Evolutionary conservation across 2,113 vertebrate genomes (phyloP), one percentile per base, ranked within the genome.

Genomic region (Sinocyclocheilus anophthalmus): DNA sequence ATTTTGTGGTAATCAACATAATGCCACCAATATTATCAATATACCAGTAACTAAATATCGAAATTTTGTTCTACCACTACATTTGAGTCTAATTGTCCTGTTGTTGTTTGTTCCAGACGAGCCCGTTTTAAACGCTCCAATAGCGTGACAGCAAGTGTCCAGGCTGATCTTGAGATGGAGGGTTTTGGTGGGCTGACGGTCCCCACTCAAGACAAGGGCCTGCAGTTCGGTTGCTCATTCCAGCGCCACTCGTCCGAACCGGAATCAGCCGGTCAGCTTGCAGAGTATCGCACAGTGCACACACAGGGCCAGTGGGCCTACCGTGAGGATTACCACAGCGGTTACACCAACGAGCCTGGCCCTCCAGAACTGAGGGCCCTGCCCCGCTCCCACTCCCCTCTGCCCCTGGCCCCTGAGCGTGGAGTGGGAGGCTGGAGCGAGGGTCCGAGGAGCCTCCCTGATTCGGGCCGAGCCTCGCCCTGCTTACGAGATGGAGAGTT

Each of bases 71-170:
- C 13, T 50, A 76, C 42, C 7, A 9, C 42, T 42, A 42, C 9
- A 55, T 26, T 33, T 77, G 24, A 78, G 76, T 78, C 4, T 22
- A 22, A 55, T 63, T 37, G 2, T 53, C 26, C 79, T 87, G 2
- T 61, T 72, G 59, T 48, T 84, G 76, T 83, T 85, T 86, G 65
- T 81, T 87, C 59, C 92, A 99, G 98, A 91, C 95, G 97, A 45
- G 96, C 98, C 0, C 96, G 98, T 78, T 98, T 99, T 95, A 99
- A 98, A 92, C 97, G 97, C 91, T 99, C 98, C 93, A 99, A 99
- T 94, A 99, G 98, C 0, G 98, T 99, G 93, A 99, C 98, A 0
- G 98, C 98, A 0, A 97, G 97, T 0, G 98, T 99, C 90, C 98
- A 99, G 94, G 98, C 98, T 0, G 98, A 99, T 94, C 95, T 99